Evolutionary conservation across 2,113 vertebrate genomes (phyloP), one percentile per base, ranked within the genome.

Genomic region (Amblyornis subalaris): DNA sequence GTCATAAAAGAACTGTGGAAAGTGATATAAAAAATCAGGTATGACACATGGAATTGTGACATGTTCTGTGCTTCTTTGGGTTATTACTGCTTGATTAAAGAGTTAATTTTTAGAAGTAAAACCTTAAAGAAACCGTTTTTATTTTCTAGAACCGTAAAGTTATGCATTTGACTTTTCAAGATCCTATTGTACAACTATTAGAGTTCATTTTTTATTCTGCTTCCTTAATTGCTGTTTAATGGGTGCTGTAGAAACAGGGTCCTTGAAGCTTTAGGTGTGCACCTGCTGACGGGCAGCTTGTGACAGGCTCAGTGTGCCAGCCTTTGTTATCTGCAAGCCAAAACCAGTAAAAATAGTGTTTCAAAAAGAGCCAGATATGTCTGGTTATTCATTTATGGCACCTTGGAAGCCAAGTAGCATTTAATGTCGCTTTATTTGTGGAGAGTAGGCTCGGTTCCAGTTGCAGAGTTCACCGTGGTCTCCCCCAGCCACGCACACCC

Each of bases 341-440:
- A 28, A 36, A 47, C 26, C 24, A 48, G 16, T 26, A 6, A 57
- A 67, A 53, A 7, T 1, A 8, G 11, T 23, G 5, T 47, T 61
- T 66, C 73, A 25, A 9, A 79, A 71, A 6, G 0, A 24, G 55
- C 7, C 44, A 44, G n/a, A 0, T 20, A 1, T 1, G 14, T 16
- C 57, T 65, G 36, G 10, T 19, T 36, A 9, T 14, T 55, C 2
- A 3, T 28, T 33, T 22, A 45, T 31, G 54, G 45, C 22, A 18
- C 55, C 36, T 12, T 1, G 20, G 20, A 44, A 38, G 45, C 44
- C 71, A 14, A 12, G 29, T 3, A 50, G 12, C 9, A 0, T 5
- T 26, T 24, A 5, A 2, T 6, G 17, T 7, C 0, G 0, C 31
- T 50, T 33, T 24, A 0, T 57, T 67, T 67, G 25, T 33, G 3